phyloP scores from a whole-genome alignment of 2,888 invertebrate species.

The Caenorhabditis virilis region DNA sequence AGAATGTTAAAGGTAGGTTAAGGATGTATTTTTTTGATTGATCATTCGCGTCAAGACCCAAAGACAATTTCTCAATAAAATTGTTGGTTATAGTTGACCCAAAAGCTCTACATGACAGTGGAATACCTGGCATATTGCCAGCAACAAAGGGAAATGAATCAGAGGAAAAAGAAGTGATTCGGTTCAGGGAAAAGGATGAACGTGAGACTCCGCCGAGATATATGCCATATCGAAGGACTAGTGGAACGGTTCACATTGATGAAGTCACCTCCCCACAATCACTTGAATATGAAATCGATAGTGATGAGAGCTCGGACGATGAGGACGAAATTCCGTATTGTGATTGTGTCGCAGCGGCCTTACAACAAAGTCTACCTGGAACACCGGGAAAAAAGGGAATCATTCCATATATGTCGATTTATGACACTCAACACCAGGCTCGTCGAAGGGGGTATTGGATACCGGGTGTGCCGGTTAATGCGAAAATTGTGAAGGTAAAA shows the following conservation, averaged over 20 bases:
- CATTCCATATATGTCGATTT: slow-evolving; percentile 66
- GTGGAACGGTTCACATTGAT: slow-evolving; percentile 30
- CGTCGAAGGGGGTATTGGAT: slow-evolving; percentile 64
- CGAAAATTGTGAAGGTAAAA: slow-evolving; percentile 50
- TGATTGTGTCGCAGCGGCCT: slow-evolving; percentile 55
- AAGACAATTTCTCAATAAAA: not conserved
- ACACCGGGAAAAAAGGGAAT: slow-evolving; percentile 58
- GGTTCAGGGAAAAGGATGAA: slow-evolving; percentile 29
- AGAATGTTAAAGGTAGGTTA: not conserved
- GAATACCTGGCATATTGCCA: slow-evolving; percentile 35
- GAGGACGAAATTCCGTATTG: slow-evolving; percentile 57
- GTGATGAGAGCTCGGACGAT: slow-evolving; percentile 11
- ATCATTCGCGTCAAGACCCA: not conserved
- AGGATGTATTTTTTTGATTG: not conserved
- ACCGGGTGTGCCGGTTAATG: slow-evolving; percentile 64
- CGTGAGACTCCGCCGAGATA: slow-evolving; percentile 24
- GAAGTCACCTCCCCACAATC: slow-evolving; percentile 38
- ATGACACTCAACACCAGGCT: slow-evolving; percentile 58
- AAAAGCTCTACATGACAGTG: slow-evolving; percentile 30
- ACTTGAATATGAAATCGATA: slow-evolving; percentile 32
- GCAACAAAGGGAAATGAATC: slow-evolving; percentile 24
- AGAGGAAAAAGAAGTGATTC: slow-evolving; percentile 29
- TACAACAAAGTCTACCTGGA: slow-evolving; percentile 52
- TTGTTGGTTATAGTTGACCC: slow-evolving; percentile 11
- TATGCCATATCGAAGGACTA: slow-evolving; percentile 9